Evolutionary conservation across 2,113 vertebrate genomes (phyloP), one percentile per base, ranked within the genome.

Genomic region (Cranoglanis bouderius): DNA sequence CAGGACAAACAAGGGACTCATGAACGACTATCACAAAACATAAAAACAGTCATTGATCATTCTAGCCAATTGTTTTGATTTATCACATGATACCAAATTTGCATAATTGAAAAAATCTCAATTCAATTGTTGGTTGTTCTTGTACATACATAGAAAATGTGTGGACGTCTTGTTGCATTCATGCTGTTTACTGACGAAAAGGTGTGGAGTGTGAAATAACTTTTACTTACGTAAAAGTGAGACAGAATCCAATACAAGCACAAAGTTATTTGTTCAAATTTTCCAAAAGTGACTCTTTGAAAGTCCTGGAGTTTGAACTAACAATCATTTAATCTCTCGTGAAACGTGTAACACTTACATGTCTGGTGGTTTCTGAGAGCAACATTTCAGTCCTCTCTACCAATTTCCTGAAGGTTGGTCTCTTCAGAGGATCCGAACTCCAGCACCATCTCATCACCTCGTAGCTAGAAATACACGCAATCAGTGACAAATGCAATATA

Each of bases 371-470:
- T 63, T 99, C 97, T 46, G 97, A 97, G 89, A 99, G 96, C 93
- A 99, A 97, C 74, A 97, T 96, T 90, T 99, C 98, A 4, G 98
- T 98, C 87, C 96, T 95, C 92, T 98, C 97, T 82, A 99, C 97
- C 0, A 99, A 96, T 91, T 99, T 98, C 91, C 97, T 97, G 91
- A 99, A 99, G 3, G 97, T 97, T 3, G 98, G 98, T 92, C 98
- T 96, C 93, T 97, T 97, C 67, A 98, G 90, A 77, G 98, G 98
- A 87, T 99, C 98, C 0, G 96, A 94, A 84, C 97, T 98, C 98
- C 98, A 99, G 92, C 98, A 99, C 46, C 96, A 97, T 92, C 97
- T 96, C 98, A 99, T 99, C 90, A 98, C 96, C 86, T 98, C 96
- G 74, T 98, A 99, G 94, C 98, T 99, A 61, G 35, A 51, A 84